phyloP scores from a whole-genome alignment of 2,888 invertebrate genomes.

The Galerucella nymphaeae region DNA sequence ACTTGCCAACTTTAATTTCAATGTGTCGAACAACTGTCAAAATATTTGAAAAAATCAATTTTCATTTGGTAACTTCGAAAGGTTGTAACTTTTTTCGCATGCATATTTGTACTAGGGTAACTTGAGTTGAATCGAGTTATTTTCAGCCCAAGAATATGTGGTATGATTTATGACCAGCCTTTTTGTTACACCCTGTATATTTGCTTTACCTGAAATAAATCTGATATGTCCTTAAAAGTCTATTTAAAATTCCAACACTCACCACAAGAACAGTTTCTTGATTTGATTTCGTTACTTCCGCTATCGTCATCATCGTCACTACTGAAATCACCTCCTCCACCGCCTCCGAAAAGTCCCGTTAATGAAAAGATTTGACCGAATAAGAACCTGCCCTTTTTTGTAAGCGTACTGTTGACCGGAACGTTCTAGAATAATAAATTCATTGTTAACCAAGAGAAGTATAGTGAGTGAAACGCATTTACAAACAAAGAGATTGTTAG shows the following conservation, averaged over 20 bases:
- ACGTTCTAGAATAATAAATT: slow-evolving; percentile 11
- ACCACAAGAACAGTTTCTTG: slow-evolving; percentile 45
- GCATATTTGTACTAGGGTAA: too few relatives aligned
- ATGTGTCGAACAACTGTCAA: too few relatives aligned
- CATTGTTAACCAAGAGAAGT: not conserved
- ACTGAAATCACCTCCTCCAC: slow-evolving; percentile 16
- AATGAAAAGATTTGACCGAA: slow-evolving; percentile 43
- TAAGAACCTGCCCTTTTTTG: slow-evolving; percentile 39
- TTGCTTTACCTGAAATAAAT: too few relatives aligned
- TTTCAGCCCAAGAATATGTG: too few relatives aligned
- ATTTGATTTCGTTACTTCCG: slow-evolving; percentile 34
- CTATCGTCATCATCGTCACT: slow-evolving; percentile 32
- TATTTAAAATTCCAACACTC: slow-evolving; percentile 18
- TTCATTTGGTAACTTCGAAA: too few relatives aligned
- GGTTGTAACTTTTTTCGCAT: too few relatives aligned
- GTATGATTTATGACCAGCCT: too few relatives aligned
- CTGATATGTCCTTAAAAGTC: not conserved
- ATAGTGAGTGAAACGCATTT: not conserved
- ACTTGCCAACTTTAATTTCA: too few relatives aligned
- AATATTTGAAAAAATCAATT: too few relatives aligned
- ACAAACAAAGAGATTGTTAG: not conserved
- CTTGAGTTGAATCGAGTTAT: too few relatives aligned
- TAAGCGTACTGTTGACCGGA: slow-evolving; percentile 3
- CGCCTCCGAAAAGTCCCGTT: slow-evolving; percentile 37
- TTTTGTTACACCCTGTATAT: too few relatives aligned